Percentiles rank a stretch among this genome's conserved stretches.
Evolutionary conservation across 2,797 vertebrate genomes (phyloP).

Genomic region (Silurus aristotelis): DNA sequence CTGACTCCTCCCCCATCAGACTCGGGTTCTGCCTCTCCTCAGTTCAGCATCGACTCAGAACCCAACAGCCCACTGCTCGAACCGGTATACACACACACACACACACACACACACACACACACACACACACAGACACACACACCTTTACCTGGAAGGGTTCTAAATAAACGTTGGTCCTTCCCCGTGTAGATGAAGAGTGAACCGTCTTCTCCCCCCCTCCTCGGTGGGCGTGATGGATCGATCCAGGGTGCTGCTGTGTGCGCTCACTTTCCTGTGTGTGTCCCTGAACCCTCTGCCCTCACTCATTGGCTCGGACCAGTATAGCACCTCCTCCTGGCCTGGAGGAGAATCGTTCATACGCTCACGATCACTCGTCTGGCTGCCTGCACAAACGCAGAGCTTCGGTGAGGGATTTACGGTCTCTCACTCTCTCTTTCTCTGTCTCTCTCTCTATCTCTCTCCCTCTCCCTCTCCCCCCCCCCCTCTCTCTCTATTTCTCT

Average conservation of each 20-base stretch:
- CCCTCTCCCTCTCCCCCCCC: too few relatives aligned
- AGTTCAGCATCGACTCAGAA: conserved; percentile 94
- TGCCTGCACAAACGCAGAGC: conserved; percentile 75
- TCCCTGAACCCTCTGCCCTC: conserved; percentile 94
- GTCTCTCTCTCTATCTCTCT: too few relatives aligned
- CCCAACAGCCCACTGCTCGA: conserved; percentile 90
- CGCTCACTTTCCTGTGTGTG: conserved; percentile 93
- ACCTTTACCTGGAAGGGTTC: background rate
- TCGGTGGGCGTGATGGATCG: conserved; percentile 94
- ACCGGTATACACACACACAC: conserved; percentile 61
- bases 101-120: conserved; percentile 28
- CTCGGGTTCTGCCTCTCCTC: conserved; percentile 88
- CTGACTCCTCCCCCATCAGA: conserved; percentile 97
- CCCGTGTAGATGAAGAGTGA: conserved; percentile 88
- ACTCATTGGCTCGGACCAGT: conserved; percentile 77
- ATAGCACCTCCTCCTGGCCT: conserved; percentile 47
- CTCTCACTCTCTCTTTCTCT: background rate
- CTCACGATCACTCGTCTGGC: conserved; percentile 78
- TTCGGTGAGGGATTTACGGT: conserved; percentile 65
- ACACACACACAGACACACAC: conserved; percentile 23
- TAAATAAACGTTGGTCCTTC: background rate
- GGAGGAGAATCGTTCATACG: conserved; percentile 66
- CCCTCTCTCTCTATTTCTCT: too few relatives aligned
- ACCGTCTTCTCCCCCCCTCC: conserved; percentile 85
- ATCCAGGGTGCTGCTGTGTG: conserved; percentile 92